phyloP scores from a whole-genome alignment of 2,888 invertebrate species.

The Bombyx huttoni region DNA sequence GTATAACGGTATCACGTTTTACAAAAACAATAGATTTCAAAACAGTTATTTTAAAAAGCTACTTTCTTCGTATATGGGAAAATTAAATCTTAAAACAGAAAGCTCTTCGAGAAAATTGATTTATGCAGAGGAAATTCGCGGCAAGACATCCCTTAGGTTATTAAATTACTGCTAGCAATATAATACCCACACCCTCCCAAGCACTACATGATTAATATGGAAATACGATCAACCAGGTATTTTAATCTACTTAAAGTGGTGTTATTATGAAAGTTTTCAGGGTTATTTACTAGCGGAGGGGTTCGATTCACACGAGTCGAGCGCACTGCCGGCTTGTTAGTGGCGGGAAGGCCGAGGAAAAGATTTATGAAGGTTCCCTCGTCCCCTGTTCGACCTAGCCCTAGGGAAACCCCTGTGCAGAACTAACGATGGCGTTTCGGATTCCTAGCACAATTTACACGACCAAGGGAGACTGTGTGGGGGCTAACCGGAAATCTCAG shows the following conservation, averaged over 20 bases:
- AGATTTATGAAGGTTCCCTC: conserved; percentile 65
- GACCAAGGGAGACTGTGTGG: conserved; percentile 28
- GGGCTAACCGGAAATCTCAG: conserved; percentile 45
- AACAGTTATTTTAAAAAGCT: too few species aligned
- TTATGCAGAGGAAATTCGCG: conserved; percentile 39
- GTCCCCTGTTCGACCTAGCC: conserved; percentile 50
- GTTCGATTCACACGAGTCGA: conserved; percentile 24
- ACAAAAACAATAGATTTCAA: too few species aligned
- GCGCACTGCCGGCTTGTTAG: conserved; percentile 54
- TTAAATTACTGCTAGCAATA: conserved; percentile 44
- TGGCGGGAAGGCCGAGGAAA: conserved; percentile 55
- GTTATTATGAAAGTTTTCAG: conserved; percentile 55
- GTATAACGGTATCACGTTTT: too few species aligned
- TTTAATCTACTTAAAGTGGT: conserved; percentile 55
- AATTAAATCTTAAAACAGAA: conserved; percentile 8
- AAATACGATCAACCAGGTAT: conserved; percentile 40
- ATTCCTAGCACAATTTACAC: conserved; percentile 67
- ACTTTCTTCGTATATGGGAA: background rate
- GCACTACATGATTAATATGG: conserved; percentile 46
- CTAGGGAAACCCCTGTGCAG: conserved; percentile 51
- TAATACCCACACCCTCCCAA: conserved; percentile 31
- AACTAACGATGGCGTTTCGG: conserved; percentile 66
- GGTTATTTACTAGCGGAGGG: conserved; percentile 43
- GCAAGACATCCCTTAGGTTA: conserved; percentile 44
- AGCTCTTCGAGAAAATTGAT: conserved; percentile 48